Percentiles rank a stretch among this genome's conserved stretches.
These are phyloP conservation scores for Pangasius sanitwongsei DNA, from an alignment of 2,797 vertebrate species.

Conservation along the genomic window DNA sequence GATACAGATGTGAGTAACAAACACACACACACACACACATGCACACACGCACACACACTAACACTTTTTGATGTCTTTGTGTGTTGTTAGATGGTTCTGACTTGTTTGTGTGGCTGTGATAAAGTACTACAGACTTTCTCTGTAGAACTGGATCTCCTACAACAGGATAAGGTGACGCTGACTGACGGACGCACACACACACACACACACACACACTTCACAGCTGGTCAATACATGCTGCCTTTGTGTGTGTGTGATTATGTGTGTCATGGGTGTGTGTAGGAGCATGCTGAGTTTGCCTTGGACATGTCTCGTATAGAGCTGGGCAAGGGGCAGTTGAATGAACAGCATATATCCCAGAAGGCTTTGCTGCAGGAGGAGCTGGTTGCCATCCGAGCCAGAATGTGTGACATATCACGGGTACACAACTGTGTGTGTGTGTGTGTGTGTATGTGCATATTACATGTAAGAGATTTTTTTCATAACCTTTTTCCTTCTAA, in stretches of 20 bases:
- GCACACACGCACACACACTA: neutral
- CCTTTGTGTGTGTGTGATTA: neutral
- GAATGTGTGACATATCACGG: constrained; percentile 84
- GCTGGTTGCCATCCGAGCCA: constrained; percentile 83
- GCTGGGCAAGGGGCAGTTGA: constrained; percentile 74
- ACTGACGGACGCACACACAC: neutral
- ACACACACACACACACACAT: neutral
- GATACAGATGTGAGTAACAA: constrained; percentile 75
- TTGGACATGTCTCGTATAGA: constrained; percentile 82
- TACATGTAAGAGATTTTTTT: neutral
- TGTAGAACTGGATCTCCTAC: constrained; percentile 79
- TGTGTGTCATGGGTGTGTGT: constrained; percentile 2
- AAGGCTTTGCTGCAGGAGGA: constrained; percentile 89
- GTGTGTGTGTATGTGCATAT: neutral
- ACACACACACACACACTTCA: neutral
- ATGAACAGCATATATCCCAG: constrained; percentile 78
- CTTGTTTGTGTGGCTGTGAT: constrained; percentile 88
- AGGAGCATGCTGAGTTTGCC: constrained; percentile 85
- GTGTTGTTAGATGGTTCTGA: constrained; percentile 79
- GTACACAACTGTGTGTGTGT: constrained; percentile 61
- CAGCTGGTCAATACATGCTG: neutral
- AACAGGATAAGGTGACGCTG: constrained; percentile 83
- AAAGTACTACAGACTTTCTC: constrained; percentile 83
- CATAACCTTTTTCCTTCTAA: neutral
- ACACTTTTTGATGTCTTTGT: neutral